phyloP scores from a whole-genome alignment of 2,888 invertebrate species.

The Anoplius nigerrimus region DNA sequence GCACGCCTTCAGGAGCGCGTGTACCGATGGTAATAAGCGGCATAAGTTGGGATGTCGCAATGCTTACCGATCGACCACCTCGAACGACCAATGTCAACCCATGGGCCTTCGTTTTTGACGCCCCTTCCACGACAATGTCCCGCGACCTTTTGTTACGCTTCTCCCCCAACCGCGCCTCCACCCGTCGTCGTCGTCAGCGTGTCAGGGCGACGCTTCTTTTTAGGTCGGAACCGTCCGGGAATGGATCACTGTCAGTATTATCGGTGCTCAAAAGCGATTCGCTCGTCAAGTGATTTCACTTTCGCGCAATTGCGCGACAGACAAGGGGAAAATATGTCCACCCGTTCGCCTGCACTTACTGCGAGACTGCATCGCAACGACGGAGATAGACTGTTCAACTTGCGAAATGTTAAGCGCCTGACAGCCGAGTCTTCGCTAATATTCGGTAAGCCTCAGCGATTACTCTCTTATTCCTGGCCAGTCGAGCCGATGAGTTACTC shows the following conservation, averaged over 20 bases:
- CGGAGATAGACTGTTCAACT: too few species aligned
- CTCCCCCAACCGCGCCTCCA: neutral
- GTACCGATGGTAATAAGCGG: constrained; percentile 7
- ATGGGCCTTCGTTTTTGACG: constrained; percentile 5
- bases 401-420: too few species aligned
- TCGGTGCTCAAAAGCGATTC: constrained; percentile 34
- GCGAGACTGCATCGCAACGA: too few species aligned
- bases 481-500: too few species aligned
- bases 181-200: constrained; percentile 13
- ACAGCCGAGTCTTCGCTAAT: too few species aligned
- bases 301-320: too few species aligned
- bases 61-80: constrained; percentile 44
- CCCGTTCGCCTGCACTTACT: too few species aligned
- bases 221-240: constrained; percentile 36
- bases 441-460: too few species aligned
- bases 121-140: neutral
- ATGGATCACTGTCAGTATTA: constrained; percentile 67
- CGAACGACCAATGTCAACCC: constrained; percentile 53
- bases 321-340: too few species aligned
- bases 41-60: constrained; percentile 40
- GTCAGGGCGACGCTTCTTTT: constrained; percentile 26
- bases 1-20: neutral
- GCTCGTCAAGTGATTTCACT: too few species aligned
- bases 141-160: neutral
- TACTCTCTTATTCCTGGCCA: too few species aligned